Evolutionary conservation across 1,140 invertebrate genomes (phyloP), one percentile per base, ranked within the genome.

Genomic region (Sesamia nonagrioides): DNA sequence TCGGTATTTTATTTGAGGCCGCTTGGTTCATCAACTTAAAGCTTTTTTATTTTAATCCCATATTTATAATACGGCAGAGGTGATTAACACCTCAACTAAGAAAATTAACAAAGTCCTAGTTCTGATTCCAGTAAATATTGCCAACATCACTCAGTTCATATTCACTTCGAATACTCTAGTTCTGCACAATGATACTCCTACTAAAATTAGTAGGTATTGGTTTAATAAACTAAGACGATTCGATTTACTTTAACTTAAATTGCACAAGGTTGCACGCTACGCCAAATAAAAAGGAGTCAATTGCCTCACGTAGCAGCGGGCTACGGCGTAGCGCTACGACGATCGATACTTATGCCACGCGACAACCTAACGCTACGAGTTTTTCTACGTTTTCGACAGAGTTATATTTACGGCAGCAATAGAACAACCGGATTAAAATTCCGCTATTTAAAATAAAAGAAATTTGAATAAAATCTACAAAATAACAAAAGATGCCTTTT

Each of bases 301-400:
- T 88, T 83, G 83, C 78, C 81, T 87, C 81, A 66, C 89, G 88
- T 91, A 91, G 90, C 82, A 50, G 33, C 37, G n/a, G 35, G 61
- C 85, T 85, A 88, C 88, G 86, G 77, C 90, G 91, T 89, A 91
- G 89, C 80, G 79, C 86, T 82, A 86, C 89, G 89, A 88, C 91
- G 92, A 94, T 94, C 92, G 88, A 94, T 94, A 94, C 84, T 54
- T 72, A 81, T 79, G 80, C 88, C 83, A 88, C 87, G 87, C 91
- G 89, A 92, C 91, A 92, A 87, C 84, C 79, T 83, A 86, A 83
- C 79, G 87, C 88, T 90, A 90, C 84, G 82, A 83, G 56, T 54
- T 84, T 87, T 89, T 92, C 90, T 87, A 60, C 52, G 50, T n/a
- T 60, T 27, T 74, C 35, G 4, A 27, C 35, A 45, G 18, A 58